Percentiles rank a stretch among this genome's conserved stretches.
Conservation (phyloP, 2,113 vertebrate genomes). For the Eurypyga helias region DNA sequence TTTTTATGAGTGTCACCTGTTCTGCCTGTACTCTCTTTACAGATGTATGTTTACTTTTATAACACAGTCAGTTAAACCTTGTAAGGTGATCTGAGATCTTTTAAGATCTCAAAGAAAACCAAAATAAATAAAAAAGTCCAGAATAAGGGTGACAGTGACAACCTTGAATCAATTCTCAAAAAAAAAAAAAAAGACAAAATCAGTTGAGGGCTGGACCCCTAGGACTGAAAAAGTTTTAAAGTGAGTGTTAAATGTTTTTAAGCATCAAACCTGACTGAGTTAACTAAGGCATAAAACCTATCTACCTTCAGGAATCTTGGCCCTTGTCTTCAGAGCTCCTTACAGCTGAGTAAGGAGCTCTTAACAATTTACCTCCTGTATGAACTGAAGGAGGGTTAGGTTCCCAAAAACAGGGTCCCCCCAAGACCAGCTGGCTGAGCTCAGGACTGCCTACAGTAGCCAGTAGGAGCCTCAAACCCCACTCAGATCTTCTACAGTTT, state of each 20-base stretch:
- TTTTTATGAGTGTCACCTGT: slow-evolving; percentile 66
- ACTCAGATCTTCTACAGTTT: accelerated
- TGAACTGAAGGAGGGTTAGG: neutral
- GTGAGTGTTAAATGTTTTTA: neutral
- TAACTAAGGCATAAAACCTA: neutral
- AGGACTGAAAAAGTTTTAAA: neutral
- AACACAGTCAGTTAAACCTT: slow-evolving; percentile 48
- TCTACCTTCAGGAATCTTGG: neutral
- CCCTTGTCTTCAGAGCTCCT: neutral
- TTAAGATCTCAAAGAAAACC: slow-evolving; percentile 29
- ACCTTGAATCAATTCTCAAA: neutral
- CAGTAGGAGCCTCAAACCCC: neutral
- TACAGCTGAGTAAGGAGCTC: neutral
- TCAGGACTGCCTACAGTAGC: neutral
- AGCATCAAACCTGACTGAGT: neutral
- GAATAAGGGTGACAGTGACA: neutral
- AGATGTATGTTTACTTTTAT: slow-evolving; percentile 62
- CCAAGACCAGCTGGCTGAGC: neutral
- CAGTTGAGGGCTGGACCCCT: neutral
- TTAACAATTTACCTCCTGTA: neutral
- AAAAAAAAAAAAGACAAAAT: neutral
- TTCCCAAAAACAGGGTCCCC: neutral
- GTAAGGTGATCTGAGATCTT: slow-evolving; percentile 37
- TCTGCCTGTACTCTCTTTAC: slow-evolving; percentile 18
- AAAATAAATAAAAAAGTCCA: neutral